Conservation (phyloP, 2,797 vertebrate genomes). For the Dipus sagitta region DNA sequence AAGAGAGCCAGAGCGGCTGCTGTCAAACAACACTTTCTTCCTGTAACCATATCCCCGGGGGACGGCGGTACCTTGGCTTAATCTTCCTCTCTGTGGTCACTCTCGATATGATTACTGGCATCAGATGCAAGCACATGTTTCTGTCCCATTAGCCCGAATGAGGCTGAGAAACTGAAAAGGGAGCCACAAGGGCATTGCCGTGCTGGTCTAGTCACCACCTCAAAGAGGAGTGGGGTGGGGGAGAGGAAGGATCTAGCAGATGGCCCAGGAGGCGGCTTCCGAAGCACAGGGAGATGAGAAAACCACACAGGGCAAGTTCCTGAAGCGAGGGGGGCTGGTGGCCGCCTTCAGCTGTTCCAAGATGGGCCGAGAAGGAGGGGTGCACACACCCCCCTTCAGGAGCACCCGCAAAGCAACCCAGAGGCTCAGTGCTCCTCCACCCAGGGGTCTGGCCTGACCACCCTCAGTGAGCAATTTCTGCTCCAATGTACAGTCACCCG, state of each 20-base stretch:
- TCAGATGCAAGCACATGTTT: slow-evolving; percentile 80
- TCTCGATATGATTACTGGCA: slow-evolving; percentile 77
- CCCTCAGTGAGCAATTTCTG: slow-evolving; percentile 19
- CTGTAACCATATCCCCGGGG: slow-evolving; percentile 73
- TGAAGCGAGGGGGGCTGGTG: slow-evolving; percentile 60
- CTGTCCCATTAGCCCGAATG: slow-evolving; percentile 78
- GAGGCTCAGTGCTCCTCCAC: background rate
- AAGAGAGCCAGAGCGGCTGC: slow-evolving; percentile 22
- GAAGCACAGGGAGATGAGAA: slow-evolving; percentile 72
- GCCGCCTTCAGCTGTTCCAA: slow-evolving; percentile 83
- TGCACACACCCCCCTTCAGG: accelerated
- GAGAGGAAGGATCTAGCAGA: slow-evolving; percentile 63
- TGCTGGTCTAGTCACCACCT: slow-evolving; percentile 75
- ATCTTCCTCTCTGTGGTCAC: slow-evolving; percentile 73
- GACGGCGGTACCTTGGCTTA: slow-evolving; percentile 53
- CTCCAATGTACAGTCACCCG: background rate
- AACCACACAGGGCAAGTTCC: slow-evolving; percentile 68
- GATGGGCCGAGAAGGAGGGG: slow-evolving; percentile 58
- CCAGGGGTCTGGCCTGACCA: slow-evolving; percentile 73
- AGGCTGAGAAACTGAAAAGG: slow-evolving; percentile 78
- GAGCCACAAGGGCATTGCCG: slow-evolving; percentile 71
- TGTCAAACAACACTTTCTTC: slow-evolving; percentile 76
- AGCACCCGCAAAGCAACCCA: background rate
- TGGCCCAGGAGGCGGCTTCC: slow-evolving; percentile 69
- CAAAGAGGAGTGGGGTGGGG: slow-evolving; percentile 69